Evolutionary conservation across 1,140 invertebrate species (phyloP).

Genomic region (Holotrichia oblita): DNA sequence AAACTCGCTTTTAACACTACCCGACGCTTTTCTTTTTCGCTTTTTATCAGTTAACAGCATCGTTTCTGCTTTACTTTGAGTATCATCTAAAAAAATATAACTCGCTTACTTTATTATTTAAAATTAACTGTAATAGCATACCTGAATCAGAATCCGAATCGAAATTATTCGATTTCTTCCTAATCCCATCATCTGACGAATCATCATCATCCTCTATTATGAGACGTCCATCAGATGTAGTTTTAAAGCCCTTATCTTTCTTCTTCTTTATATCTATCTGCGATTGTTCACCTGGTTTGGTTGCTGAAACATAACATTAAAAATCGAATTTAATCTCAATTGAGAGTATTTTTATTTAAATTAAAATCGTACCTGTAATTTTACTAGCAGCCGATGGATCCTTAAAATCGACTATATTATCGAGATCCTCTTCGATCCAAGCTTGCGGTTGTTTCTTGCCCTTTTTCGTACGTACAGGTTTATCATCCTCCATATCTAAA

Average conservation of each 20-base stretch:
- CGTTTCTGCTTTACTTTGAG: conserved; percentile 60
- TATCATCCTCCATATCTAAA: conserved; percentile 68
- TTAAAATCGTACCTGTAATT: conserved; percentile 68
- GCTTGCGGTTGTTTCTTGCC: conserved; percentile 68
- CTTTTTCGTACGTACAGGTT: conserved; percentile 59
- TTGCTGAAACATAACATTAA: no score
- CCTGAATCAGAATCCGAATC: conserved; percentile 68
- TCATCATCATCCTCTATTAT: conserved; percentile 78
- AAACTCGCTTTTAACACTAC: conserved; percentile 65
- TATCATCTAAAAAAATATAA: conserved; percentile 64
- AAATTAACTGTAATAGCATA: conserved; percentile 49
- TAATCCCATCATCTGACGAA: conserved; percentile 60
- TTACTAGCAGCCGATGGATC: conserved; percentile 81
- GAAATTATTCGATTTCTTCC: conserved; percentile 58
- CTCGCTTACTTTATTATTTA: no score
- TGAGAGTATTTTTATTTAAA: no score
- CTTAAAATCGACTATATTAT: conserved; percentile 88
- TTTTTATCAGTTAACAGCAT: conserved; percentile 66
- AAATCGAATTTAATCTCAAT: no score
- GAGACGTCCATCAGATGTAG: conserved; percentile 82
- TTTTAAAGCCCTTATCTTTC: conserved; percentile 76
- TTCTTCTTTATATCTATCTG: conserved; percentile 45
- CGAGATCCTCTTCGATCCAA: conserved; percentile 86
- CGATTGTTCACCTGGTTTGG: conserved; percentile 37
- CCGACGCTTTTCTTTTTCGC: conserved; percentile 66